phyloP scores from a whole-genome alignment of 2,113 vertebrate species.

The Sapajus apella region DNA sequence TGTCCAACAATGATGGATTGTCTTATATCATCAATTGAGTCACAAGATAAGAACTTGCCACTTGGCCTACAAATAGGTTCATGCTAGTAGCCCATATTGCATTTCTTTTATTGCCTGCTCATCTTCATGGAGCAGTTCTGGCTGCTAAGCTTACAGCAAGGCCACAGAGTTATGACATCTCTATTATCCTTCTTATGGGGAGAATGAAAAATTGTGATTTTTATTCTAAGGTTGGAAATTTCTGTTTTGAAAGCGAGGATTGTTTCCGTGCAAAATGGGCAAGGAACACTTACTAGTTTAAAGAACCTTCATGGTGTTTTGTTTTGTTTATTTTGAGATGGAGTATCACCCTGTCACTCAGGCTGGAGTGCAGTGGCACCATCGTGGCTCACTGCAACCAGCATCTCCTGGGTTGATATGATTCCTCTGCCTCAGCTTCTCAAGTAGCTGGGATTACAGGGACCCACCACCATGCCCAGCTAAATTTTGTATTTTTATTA shows the following conservation, averaged over 20 bases:
- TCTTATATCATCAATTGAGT: neutral
- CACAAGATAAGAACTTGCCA: neutral
- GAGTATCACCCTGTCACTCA: too few relatives aligned
- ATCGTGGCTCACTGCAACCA: too few relatives aligned
- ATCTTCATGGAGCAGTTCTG: neutral
- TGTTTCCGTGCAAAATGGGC: neutral
- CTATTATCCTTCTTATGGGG: accelerated
- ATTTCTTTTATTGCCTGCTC: neutral
- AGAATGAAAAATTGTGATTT: neutral
- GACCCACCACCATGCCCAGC: too few relatives aligned
- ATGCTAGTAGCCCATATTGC: neutral
- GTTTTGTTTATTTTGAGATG: too few relatives aligned
- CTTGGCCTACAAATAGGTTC: neutral
- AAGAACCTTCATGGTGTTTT: too few relatives aligned
- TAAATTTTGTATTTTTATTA: too few relatives aligned
- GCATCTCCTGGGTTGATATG: too few relatives aligned
- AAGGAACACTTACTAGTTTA: neutral
- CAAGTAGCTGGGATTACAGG: too few relatives aligned
- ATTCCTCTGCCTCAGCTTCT: too few relatives aligned
- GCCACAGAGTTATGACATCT: neutral
- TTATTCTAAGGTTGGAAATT: neutral
- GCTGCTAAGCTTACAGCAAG: neutral
- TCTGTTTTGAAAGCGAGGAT: neutral
- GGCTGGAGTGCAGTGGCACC: too few relatives aligned
- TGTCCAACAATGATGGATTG: neutral